A percentile compares a stretch with the other conserved stretches of the same genome.
Evolutionary conservation across 2,113 vertebrate genomes (phyloP).

Genomic region (Apteryx mantelli): DNA sequence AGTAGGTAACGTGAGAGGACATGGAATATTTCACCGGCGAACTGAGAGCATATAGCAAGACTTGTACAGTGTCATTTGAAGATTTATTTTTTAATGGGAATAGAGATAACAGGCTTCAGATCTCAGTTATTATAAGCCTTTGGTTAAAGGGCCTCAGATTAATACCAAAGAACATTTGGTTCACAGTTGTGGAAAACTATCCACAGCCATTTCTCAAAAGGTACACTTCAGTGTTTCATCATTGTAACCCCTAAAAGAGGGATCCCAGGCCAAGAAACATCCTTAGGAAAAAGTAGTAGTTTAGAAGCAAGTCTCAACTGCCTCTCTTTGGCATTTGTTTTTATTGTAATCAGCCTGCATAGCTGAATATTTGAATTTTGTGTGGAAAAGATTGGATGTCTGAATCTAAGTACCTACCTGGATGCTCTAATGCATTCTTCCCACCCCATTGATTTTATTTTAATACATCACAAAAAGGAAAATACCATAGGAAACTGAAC

Average conservation of each 20-base stretch:
- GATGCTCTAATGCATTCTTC: background rate
- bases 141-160: background rate
- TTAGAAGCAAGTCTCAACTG: background rate
- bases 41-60: background rate
- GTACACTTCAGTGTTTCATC: background rate
- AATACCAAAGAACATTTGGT: background rate
- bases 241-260: background rate
- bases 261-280: background rate
- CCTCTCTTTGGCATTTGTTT: background rate
- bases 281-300: background rate
- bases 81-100: background rate
- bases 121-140: background rate
- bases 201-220: no score
- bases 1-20: background rate
- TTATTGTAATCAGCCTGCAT: background rate
- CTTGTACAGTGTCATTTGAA: background rate
- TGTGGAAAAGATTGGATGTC: background rate
- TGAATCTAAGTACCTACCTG: background rate
- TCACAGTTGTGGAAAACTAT: background rate
- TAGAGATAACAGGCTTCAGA: background rate
- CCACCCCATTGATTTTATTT: background rate
- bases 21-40: slow-evolving; percentile 42
- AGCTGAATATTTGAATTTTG: background rate
- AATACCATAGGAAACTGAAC: no score
- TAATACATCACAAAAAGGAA: background rate